Percentiles rank a stretch among this genome's conserved stretches.
These are phyloP conservation scores for Eretmocerus hayati DNA, from an alignment of 2,888 invertebrate species.

Conservation along the genomic window DNA sequence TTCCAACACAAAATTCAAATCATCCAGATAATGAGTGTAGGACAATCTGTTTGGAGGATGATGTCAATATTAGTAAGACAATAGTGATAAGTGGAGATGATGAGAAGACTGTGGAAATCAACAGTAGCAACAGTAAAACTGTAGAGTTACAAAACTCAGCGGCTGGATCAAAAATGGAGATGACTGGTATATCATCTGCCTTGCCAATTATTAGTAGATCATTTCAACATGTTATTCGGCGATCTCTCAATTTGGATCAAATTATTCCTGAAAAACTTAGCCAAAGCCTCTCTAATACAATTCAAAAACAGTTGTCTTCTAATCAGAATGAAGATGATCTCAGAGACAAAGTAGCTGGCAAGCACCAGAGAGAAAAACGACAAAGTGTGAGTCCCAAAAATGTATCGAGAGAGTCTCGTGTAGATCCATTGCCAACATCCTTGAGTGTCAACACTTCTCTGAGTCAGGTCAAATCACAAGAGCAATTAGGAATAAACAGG, in stretches of 20 bases:
- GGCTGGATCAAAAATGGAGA: slow-evolving; percentile 17
- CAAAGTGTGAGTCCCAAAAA: neutral
- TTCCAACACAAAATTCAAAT: neutral
- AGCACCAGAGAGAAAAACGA: neutral
- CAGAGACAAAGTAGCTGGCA: neutral
- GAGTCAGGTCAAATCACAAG: slow-evolving; percentile 17
- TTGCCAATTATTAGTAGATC: slow-evolving; percentile 7
- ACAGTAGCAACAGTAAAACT: slow-evolving; percentile 4
- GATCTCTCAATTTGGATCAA: slow-evolving; percentile 11
- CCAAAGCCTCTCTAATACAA: neutral
- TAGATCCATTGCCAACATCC: slow-evolving; percentile 26
- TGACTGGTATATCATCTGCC: slow-evolving; percentile 15
- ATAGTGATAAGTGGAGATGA: neutral
- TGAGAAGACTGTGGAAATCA: neutral
- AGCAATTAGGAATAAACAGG: slow-evolving; percentile 9
- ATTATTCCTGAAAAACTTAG: neutral
- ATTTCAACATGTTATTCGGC: slow-evolving; percentile 9
- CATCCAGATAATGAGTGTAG: slow-evolving; percentile 2
- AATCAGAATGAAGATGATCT: neutral
- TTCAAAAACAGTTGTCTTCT: neutral
- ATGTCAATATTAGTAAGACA: slow-evolving; percentile 1
- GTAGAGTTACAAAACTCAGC: slow-evolving; percentile 5
- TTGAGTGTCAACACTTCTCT: slow-evolving; percentile 36
- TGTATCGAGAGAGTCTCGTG: slow-evolving; percentile 8
- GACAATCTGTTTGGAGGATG: slow-evolving; percentile 12